Evolutionary conservation across 2,113 vertebrate species (phyloP), one percentile per base, ranked within the genome.

Genomic region (Tor tambroides): DNA sequence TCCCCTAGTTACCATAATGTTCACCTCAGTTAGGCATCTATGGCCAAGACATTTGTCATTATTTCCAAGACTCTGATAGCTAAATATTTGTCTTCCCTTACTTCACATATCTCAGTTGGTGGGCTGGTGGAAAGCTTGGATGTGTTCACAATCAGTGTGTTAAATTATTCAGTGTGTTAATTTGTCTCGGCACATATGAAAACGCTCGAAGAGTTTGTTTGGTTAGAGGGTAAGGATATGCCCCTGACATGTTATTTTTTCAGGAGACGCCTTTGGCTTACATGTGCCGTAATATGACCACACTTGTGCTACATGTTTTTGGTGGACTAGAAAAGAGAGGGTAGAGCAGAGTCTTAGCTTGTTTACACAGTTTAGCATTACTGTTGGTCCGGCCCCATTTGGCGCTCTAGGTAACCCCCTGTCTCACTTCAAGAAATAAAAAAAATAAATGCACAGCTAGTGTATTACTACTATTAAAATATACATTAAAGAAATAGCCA

Each of bases 11-110:
- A 71, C 91, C 88, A 92, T 88, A 80, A 88, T 51, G 87, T 92
- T 89, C 86, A 56, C 85, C 89, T 72, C 82, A 78, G 49, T 61
- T 86, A 83, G 59, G 86, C 71, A 87, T 67, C 54, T 84, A n/a
- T 63, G 38, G 90, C 85, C 80, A 89, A 86, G 74, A 88, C 74
- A 21, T 92, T 91, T 78, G 91, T 93, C 88, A 92, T 91, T 87
- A 89, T 85, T 89, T 93, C 90, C 90, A 86, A 71, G 81, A 71
- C 75, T 80, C 56, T 38, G 88, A 86, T 77, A 87, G 87, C 85
- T 91, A 79, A 86, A 54, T 84, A 86, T 87, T 26, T 63, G 79
- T 75, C 89, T 84, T 51, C 84, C 59, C 84, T 54, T 26, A 28
- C 87, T 74, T 23, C 46, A 74, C 75, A 65, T 41, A 46, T 77